phyloP scores from a whole-genome alignment of 92 coral and sea anemone genomes.

The Umimayanthus chanpuru region DNA sequence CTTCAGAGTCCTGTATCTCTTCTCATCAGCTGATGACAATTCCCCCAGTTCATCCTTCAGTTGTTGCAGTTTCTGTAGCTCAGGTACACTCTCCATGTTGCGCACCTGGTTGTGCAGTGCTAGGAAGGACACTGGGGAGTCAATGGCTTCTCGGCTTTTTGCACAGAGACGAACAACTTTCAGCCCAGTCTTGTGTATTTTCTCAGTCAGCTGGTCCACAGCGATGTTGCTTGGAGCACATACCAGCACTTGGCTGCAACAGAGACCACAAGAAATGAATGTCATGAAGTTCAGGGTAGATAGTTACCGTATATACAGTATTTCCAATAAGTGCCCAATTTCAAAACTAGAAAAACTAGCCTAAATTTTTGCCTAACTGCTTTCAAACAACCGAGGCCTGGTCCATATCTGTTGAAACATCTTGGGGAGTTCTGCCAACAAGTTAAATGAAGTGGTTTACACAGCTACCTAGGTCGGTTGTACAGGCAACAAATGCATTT shows the following conservation, averaged over 20 bases:
- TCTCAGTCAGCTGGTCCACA: constrained; percentile 98
- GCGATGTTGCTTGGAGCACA: constrained; percentile 99
- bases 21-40: constrained; percentile 98
- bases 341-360: too few species aligned
- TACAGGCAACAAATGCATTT: not conserved
- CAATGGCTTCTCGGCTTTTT: constrained; percentile 98
- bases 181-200: constrained; percentile 98
- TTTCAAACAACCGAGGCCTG: too few species aligned
- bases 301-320: too few species aligned
- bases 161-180: constrained; percentile 99
- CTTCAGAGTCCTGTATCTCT: constrained; percentile 95
- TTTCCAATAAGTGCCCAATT: too few species aligned
- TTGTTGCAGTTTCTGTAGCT: constrained; percentile 96
- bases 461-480: not conserved
- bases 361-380: too few species aligned
- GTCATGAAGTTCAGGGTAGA: not conserved
- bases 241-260: constrained; percentile 89
- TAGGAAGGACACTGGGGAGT: constrained; percentile 97
- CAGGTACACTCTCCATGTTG: constrained; percentile 99
- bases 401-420: too few species aligned
- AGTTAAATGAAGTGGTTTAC: not conserved
- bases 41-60: constrained; percentile 99
- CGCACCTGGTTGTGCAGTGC: constrained; percentile 99
- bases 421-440: too few species aligned
- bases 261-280: constrained; percentile 2